phyloP scores from a whole-genome alignment of 2,797 vertebrate genomes.

The Prunella strophiata region DNA sequence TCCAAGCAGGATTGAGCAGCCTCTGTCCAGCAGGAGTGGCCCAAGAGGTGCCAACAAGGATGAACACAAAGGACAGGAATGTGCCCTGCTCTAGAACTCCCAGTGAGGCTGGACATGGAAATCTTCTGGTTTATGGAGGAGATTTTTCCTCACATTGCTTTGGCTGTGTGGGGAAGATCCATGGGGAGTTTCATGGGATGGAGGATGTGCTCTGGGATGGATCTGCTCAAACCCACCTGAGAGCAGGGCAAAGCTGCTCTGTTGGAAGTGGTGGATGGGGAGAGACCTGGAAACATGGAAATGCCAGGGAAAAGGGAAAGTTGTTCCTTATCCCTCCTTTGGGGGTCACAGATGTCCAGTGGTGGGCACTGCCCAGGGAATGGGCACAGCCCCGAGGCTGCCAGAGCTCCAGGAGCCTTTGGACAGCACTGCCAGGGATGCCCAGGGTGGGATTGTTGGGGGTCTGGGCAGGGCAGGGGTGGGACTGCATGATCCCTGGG shows the following conservation, averaged over 20 bases:
- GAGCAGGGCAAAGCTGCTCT: not conserved
- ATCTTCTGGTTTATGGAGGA: not conserved
- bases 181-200: not conserved
- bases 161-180: not conserved
- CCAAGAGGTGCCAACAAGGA: not conserved
- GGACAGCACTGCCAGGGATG: not conserved
- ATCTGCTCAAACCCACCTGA: not conserved
- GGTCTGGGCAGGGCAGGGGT: not conserved
- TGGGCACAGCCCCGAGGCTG: not conserved
- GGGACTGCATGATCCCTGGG: accelerated
- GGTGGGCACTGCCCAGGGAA: not conserved
- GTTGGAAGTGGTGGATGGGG: not conserved
- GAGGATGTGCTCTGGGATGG: not conserved
- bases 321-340: too few species aligned
- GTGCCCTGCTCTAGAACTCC: not conserved
- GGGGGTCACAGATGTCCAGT: not conserved
- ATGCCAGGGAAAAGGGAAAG: not conserved
- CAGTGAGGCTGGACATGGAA: accelerated
- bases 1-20: not conserved
- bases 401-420: not conserved
- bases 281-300: not conserved
- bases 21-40: not conserved
- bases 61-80: not conserved
- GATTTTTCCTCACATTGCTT: not conserved
- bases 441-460: not conserved